These are phyloP conservation scores for Aphelenchoides besseyi DNA, from an alignment of 1,140 invertebrate species.

Conservation along the genomic window DNA sequence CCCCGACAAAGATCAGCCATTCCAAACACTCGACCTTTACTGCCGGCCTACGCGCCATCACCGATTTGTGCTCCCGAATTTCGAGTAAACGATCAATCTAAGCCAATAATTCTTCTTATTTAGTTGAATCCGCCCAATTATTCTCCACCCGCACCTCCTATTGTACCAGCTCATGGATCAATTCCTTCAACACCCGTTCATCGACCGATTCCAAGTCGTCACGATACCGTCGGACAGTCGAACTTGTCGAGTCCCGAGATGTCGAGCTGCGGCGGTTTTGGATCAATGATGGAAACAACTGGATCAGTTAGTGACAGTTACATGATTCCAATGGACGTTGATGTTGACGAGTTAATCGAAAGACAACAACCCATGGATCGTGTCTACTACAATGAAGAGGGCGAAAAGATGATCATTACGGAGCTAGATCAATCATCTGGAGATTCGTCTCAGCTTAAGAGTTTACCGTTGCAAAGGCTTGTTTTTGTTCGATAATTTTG, in stretches of 20 bases:
- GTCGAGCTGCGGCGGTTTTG: conserved; percentile 41
- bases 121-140: conserved; percentile 42
- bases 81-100: conserved; percentile 29
- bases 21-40: not conserved
- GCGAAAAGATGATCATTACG: conserved; percentile 33
- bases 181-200: not conserved
- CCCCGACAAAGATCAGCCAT: not conserved
- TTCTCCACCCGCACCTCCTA: conserved; percentile 41
- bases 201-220: not conserved
- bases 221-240: conserved; percentile 28
- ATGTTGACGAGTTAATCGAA: conserved; percentile 5
- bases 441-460: conserved; percentile 13
- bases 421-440: conserved; percentile 23
- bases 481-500: conserved; percentile 15
- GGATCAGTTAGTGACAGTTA: conserved; percentile 47
- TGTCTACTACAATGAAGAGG: conserved; percentile 27
- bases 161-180: conserved; percentile 5
- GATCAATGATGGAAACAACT: conserved; percentile 43
- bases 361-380: conserved; percentile 12
- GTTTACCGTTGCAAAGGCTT: not conserved
- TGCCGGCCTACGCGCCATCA: not conserved
- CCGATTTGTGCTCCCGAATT: conserved; percentile 35
- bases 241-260: conserved; percentile 32
- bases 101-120: not conserved
- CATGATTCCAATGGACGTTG: conserved; percentile 30